A percentile compares a stretch with the other conserved stretches of the same genome.
Evolutionary conservation across 2,797 vertebrate genomes (phyloP).

Genomic region (Oreortyx pictus): DNA sequence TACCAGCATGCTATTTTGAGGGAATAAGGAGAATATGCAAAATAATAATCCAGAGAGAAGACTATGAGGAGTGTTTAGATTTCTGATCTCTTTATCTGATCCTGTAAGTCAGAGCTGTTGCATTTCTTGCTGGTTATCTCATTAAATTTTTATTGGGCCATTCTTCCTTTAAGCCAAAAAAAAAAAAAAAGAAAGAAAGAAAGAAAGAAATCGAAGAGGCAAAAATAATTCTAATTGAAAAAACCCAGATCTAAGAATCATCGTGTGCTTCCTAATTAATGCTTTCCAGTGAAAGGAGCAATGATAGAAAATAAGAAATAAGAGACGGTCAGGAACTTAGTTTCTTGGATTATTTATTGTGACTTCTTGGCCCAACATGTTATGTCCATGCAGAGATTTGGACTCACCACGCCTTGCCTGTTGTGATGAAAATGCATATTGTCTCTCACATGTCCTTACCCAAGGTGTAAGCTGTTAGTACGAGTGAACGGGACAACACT

Average conservation of each 20-base stretch:
- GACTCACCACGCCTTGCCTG: neutral
- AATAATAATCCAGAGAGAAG: neutral
- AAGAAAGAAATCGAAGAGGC: neutral
- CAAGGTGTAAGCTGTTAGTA: neutral
- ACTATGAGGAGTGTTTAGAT: neutral
- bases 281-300: neutral
- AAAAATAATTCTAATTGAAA: neutral
- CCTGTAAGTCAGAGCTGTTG: neutral
- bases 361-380: neutral
- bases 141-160: neutral
- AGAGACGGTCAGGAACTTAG: neutral
- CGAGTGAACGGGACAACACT: neutral
- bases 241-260: neutral
- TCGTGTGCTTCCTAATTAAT: neutral
- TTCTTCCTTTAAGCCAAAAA: neutral
- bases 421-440: constrained; percentile 27
- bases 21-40: neutral
- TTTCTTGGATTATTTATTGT: neutral
- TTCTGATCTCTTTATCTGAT: neutral
- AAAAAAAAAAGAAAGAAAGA: too few species aligned
- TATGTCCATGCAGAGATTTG: neutral
- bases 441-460: neutral
- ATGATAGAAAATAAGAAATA: neutral
- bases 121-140: neutral
- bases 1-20: neutral